Conservation (phyloP, 2,797 vertebrate species). For the Brachyalestes nurse region DNA sequence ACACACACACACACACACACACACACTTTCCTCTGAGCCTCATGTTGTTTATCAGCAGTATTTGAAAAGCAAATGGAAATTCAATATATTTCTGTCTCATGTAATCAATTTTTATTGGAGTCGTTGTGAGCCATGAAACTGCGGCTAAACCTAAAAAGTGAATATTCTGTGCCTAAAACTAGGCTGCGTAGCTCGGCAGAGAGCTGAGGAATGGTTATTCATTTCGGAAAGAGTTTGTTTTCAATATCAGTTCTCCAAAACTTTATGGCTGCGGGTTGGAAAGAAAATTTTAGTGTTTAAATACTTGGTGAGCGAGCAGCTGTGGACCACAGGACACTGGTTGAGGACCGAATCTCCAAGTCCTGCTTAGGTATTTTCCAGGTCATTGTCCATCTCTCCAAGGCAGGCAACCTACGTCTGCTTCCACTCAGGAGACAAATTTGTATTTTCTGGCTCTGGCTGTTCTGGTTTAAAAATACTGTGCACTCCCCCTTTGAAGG, state of each 20-base stretch:
- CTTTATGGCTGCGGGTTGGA: neutral
- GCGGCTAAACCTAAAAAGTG: neutral
- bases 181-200: neutral
- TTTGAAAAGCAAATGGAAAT: conserved; percentile 60
- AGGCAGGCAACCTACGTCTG: conserved; percentile 46
- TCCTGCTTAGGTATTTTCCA: conserved; percentile 64
- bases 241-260: neutral
- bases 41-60: conserved; percentile 68
- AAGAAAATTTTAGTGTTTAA: neutral
- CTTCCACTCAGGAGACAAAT: conserved; percentile 48
- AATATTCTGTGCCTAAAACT: neutral
- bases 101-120: conserved; percentile 67
- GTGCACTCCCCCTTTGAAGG: conserved; percentile 12
- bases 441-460: conserved; percentile 42
- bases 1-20: neutral
- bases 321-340: conserved; percentile 17
- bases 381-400: conserved; percentile 51
- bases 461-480: neutral
- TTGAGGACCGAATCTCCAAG: conserved; percentile 45
- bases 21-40: conserved; percentile 21
- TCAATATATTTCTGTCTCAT: conserved; percentile 59
- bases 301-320: conserved; percentile 9
- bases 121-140: neutral
- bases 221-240: conserved; percentile 10
- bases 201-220: neutral